These are phyloP conservation scores for Agelas oroides DNA, from an alignment of 37 sponge, comb jelly and placozoan genomes.

Conservation along the genomic window DNA sequence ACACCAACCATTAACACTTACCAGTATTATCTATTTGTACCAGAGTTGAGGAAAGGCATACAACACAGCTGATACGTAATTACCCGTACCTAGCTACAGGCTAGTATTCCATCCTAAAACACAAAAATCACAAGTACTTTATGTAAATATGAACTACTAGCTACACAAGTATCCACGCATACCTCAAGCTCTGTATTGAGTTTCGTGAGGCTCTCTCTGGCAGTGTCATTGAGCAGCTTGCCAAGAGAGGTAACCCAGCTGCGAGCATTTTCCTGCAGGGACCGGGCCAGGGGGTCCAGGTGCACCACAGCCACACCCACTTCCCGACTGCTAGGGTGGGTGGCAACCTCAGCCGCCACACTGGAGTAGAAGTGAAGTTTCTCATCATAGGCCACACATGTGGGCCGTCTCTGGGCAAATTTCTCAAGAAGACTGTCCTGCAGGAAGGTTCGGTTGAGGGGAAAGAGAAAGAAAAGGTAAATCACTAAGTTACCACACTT, in stretches of 20 bases:
- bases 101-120: no score
- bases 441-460: background rate
- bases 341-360: constrained; percentile 65
- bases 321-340: constrained; percentile 65
- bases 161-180: background rate
- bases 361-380: constrained; percentile 84
- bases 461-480: no score
- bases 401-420: constrained; percentile 82
- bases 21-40: no score
- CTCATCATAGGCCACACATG: constrained; percentile 89
- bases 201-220: constrained; percentile 59
- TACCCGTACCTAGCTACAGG: no score
- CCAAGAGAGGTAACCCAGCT: constrained; percentile 95
- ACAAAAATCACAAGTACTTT: no score
- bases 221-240: constrained; percentile 84
- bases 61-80: no score
- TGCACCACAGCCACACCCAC: constrained; percentile 84
- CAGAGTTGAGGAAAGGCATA: no score
- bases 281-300: constrained; percentile 82
- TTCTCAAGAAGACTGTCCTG: constrained; percentile 89
- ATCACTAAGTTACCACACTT: no score
- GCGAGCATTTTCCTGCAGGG: constrained; percentile 86
- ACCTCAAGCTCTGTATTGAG: constrained; percentile 79
- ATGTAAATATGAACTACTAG: no score
- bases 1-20: no score